Conservation (phyloP, 2,113 vertebrate species). For the Neopipo cinnamomea region DNA sequence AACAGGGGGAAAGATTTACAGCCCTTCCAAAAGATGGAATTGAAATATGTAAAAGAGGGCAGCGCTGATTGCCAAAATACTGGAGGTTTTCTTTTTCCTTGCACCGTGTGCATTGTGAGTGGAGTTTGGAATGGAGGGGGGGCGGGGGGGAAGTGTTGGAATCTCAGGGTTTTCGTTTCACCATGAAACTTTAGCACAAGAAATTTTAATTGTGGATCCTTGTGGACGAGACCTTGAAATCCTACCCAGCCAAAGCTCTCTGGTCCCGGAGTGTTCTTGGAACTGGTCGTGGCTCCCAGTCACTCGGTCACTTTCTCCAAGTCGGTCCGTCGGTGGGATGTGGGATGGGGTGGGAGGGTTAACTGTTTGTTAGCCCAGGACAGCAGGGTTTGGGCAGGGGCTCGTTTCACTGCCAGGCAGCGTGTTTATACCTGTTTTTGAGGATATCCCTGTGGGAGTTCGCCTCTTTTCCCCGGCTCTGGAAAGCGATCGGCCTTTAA, state of each 20-base stretch:
- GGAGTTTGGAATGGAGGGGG: not conserved
- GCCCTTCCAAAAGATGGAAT: slow-evolving; percentile 23
- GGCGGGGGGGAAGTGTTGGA: not conserved
- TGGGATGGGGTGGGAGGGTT: not conserved
- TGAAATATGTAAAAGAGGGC: slow-evolving; percentile 41
- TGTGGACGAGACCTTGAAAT: slow-evolving; percentile 71
- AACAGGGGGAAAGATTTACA: not conserved
- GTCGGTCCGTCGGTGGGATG: not conserved
- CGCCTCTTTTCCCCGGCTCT: not conserved
- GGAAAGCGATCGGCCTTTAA: slow-evolving; percentile 29
- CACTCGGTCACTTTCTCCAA: slow-evolving; percentile 14
- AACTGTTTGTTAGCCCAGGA: not conserved
- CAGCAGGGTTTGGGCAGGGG: not conserved
- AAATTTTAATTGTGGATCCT: slow-evolving; percentile 75
- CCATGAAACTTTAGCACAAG: slow-evolving; percentile 68
- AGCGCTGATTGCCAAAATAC: slow-evolving; percentile 29
- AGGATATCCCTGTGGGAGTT: not conserved
- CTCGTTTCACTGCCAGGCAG: not conserved
- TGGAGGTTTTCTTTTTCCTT: slow-evolving; percentile 58
- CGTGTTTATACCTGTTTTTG: not conserved
- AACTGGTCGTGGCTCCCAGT: slow-evolving; percentile 45
- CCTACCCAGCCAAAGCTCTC: slow-evolving; percentile 48
- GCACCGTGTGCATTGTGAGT: not conserved
- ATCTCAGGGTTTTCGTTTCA: slow-evolving; percentile 67
- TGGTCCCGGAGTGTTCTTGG: slow-evolving; percentile 48